phyloP scores from a whole-genome alignment of 2,888 invertebrate genomes.

The Amorpha juglandis region DNA sequence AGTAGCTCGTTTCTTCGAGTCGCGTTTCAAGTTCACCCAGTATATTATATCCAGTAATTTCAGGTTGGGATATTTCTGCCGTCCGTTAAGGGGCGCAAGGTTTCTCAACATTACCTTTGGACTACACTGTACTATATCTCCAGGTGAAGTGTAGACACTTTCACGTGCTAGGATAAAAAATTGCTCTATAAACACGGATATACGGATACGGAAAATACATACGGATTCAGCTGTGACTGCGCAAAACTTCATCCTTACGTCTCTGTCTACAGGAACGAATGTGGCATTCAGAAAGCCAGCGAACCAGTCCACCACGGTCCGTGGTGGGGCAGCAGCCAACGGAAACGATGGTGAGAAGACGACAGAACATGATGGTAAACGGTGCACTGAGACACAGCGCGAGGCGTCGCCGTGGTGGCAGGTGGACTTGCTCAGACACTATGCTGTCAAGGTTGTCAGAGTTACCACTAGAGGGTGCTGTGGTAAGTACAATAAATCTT shows the following conservation, averaged over 20 bases:
- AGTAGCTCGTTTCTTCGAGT: too few species aligned
- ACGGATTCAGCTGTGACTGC: too few species aligned
- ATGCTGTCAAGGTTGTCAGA: conserved; percentile 92
- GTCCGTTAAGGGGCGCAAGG: too few species aligned
- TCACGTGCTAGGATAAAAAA: too few species aligned
- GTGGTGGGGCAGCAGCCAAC: conserved; percentile 91
- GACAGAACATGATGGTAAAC: conserved; percentile 93
- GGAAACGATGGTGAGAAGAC: conserved; percentile 95
- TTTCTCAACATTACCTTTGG: too few species aligned
- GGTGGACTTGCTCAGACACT: conserved; percentile 92
- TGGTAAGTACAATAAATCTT: conserved; percentile 74
- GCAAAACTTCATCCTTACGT: background rate
- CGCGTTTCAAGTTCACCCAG: too few species aligned
- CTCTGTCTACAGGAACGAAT: conserved; percentile 87
- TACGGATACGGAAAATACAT: too few species aligned
- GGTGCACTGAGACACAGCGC: conserved; percentile 94
- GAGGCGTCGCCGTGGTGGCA: conserved; percentile 98
- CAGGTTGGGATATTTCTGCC: too few species aligned
- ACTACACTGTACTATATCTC: too few species aligned
- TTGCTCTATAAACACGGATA: too few species aligned
- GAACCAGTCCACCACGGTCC: conserved; percentile 94
- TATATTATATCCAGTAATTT: too few species aligned
- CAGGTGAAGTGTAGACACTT: too few species aligned
- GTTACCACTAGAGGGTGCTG: conserved; percentile 94
- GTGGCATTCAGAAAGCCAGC: conserved; percentile 94